phyloP scores from a whole-genome alignment of 2,113 vertebrate genomes.

The Antidorcas marsupialis region DNA sequence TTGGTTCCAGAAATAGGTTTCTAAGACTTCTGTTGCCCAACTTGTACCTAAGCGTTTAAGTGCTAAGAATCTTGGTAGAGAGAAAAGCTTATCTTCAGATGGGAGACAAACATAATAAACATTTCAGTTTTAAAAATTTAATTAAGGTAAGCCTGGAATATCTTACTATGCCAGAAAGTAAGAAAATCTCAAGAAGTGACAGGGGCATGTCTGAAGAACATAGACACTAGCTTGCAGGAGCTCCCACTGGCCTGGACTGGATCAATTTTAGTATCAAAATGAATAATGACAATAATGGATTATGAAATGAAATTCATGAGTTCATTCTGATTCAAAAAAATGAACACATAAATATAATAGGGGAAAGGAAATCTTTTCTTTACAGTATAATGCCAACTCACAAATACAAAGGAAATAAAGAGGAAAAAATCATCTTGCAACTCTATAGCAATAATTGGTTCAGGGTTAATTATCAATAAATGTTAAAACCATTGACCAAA shows the following conservation, averaged over 20 bases:
- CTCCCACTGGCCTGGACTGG: background rate
- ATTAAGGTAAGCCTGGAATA: background rate
- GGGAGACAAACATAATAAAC: background rate
- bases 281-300: background rate
- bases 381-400: background rate
- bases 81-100: background rate
- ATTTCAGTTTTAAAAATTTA: background rate
- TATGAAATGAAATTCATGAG: background rate
- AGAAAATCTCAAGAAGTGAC: background rate
- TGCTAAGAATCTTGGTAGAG: background rate
- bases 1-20: background rate
- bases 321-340: background rate
- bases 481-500: background rate
- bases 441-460: background rate
- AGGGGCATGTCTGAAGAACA: background rate
- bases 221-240: background rate
- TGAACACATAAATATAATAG: background rate
- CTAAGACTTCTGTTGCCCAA: background rate
- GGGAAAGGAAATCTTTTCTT: background rate
- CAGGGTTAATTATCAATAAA: background rate
- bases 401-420: background rate
- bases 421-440: background rate
- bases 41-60: background rate
- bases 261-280: background rate
- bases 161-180: background rate